phyloP scores from a whole-genome alignment of 2,888 invertebrate genomes.

The Volucella inanis region DNA sequence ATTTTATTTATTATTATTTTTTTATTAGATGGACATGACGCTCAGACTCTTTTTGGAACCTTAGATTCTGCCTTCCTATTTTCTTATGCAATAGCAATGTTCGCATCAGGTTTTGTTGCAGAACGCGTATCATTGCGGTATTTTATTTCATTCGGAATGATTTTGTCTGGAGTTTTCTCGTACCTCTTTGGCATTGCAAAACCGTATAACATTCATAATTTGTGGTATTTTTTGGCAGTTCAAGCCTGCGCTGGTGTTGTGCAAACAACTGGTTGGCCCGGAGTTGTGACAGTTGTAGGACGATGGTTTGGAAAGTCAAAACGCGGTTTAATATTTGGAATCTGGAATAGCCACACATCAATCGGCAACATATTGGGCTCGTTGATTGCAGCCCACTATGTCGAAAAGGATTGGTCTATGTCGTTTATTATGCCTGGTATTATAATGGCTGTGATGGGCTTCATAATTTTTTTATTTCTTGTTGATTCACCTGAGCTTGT shows the following conservation, averaged over 20 bases:
- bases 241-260: conserved; percentile 94
- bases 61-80: conserved; percentile 96
- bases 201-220: conserved; percentile 90
- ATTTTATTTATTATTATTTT: not conserved
- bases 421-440: conserved; percentile 96
- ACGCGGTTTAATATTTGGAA: conserved; percentile 95
- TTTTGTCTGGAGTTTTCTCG: conserved; percentile 92
- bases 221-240: conserved; percentile 91
- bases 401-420: conserved; percentile 93
- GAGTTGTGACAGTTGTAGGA: conserved; percentile 95
- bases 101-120: conserved; percentile 93
- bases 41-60: conserved; percentile 91
- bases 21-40: conserved; percentile 86
- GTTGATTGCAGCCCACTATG: conserved; percentile 93
- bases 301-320: conserved; percentile 98
- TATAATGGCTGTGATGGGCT: conserved; percentile 89
- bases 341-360: conserved; percentile 99
- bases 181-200: conserved; percentile 95
- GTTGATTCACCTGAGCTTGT: conserved; percentile 92
- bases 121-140: conserved; percentile 95
- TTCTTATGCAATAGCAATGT: conserved; percentile 97
- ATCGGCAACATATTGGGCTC: conserved; percentile 96
- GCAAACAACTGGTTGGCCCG: conserved; percentile 97
- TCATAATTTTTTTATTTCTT: conserved; percentile 91
- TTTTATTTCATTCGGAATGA: conserved; percentile 95